phyloP scores from a whole-genome alignment of 2,888 invertebrate species.

The Dioctria rufipes region DNA sequence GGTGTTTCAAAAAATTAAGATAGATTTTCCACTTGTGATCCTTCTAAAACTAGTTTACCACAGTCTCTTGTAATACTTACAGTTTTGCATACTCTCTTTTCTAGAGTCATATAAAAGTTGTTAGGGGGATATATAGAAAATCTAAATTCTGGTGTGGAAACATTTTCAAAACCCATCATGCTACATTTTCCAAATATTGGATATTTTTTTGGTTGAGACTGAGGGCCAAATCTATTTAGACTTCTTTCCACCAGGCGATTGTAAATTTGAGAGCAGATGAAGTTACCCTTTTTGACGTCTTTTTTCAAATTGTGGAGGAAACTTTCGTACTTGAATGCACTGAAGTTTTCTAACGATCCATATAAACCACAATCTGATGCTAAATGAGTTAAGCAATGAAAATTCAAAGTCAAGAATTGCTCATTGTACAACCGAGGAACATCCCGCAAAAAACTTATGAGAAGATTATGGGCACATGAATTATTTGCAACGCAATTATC shows the following conservation, averaged over 20 bases:
- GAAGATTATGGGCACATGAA: constrained; percentile 4
- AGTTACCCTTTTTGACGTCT: constrained; percentile 43
- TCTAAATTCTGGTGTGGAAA: too few species aligned
- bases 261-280: constrained; percentile 1
- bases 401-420: constrained; percentile 53
- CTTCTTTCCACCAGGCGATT: too few species aligned
- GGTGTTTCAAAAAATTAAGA: background rate
- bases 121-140: too few species aligned
- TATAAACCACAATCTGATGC: constrained; percentile 38
- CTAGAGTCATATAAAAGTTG: too few species aligned
- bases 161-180: too few species aligned
- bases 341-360: constrained; percentile 50
- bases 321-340: constrained; percentile 55
- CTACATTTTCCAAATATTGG: too few species aligned
- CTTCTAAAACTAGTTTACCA: background rate
- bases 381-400: constrained; percentile 55
- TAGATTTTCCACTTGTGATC: background rate
- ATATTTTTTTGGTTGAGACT: too few species aligned
- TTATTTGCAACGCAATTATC: constrained; percentile 40
- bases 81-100: too few species aligned
- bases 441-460: constrained; percentile 28
- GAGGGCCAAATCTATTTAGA: too few species aligned
- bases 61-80: too few species aligned
- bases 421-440: constrained; percentile 54
- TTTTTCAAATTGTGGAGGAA: constrained; percentile 51